Base-by-base conservation (phyloP, 1,140 invertebrate species). In the Tetramorium parvispinum region DNA sequence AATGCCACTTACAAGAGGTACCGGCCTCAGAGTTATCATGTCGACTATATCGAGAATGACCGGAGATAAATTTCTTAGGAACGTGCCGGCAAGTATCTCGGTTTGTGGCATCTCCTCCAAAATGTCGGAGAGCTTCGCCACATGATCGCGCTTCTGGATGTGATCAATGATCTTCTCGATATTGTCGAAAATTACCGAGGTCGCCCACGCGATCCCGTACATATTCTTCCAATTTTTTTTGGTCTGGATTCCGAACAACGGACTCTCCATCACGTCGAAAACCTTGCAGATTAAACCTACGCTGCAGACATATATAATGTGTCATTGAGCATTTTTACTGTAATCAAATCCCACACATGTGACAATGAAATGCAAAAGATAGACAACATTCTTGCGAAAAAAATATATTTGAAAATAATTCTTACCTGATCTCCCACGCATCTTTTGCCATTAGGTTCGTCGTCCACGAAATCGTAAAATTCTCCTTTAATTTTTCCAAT, bases 261-360 rank as follows among this genome's bases (percentile, higher is more conserved):
- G 92, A 75, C 91, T 94, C 82, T 94, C 93, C 65, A 91, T 90
- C 24, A 95, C 40, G 53, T 88, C 85, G 53, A 94, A 93, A 2
- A 94, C 6, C 85, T 93, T 94, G 83, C 94, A 95, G 71, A 94
- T 61, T 46, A 92, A 81, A 87, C 94, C 94, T 92, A 94, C 91
- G 92, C 94, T 94, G 92, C 90, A 94, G 91, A 93, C 89, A 91
- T 77, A 92, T 73, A 24, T 13, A 87, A 86, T 51, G 37, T 82
- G 37, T 51, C 18, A 16, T 0, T 13, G 21, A 61, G 85, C 24
- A 21, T 61, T 18, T 57, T 32, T 21, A 46, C 55, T 55, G 8
- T 21, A 3, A 55, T 43, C 2, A 61, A 59, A 61, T n/a, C 37
- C 10, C 24, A 21, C 37, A 53, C n/a, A 3, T 2, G 32, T 43